phyloP scores from a whole-genome alignment of 2,888 invertebrate genomes.

The Eupithecia dodoneata region DNA sequence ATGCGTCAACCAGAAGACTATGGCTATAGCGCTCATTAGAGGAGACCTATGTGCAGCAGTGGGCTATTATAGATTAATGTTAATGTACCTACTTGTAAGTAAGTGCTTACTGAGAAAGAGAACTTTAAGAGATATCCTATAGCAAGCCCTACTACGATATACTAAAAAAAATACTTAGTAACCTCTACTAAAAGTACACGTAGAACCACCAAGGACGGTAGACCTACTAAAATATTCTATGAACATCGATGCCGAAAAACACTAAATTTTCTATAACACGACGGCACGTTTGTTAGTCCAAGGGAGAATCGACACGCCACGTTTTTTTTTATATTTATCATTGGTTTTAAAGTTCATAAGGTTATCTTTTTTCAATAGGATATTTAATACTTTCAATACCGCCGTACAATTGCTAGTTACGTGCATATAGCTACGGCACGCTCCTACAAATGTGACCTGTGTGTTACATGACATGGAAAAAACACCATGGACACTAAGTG shows the following conservation, averaged over 20 bases:
- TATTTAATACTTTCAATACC: background rate
- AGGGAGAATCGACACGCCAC: slow-evolving; percentile 31
- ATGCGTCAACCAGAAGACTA: too few relatives aligned
- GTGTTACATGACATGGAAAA: too few relatives aligned
- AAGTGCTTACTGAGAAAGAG: too few relatives aligned
- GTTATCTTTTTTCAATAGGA: background rate
- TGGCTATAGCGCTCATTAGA: too few relatives aligned
- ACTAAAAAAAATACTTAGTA: background rate
- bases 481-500: too few relatives aligned
- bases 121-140: slow-evolving; percentile 18
- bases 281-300: slow-evolving; percentile 35
- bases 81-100: too few relatives aligned
- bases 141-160: slow-evolving; percentile 21
- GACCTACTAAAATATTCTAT: slow-evolving; percentile 28
- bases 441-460: too few relatives aligned
- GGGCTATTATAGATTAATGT: too few relatives aligned
- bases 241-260: slow-evolving; percentile 14
- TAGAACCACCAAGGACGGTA: slow-evolving; percentile 16
- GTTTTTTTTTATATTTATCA: background rate
- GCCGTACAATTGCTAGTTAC: background rate
- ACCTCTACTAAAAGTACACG: slow-evolving; percentile 32
- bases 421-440: too few relatives aligned
- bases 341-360: background rate
- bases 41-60: too few relatives aligned
- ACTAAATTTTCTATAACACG: slow-evolving; percentile 18